Base-by-base conservation (phyloP, 2,888 invertebrate genomes). In the Peribatodes rhomboidaria region DNA sequence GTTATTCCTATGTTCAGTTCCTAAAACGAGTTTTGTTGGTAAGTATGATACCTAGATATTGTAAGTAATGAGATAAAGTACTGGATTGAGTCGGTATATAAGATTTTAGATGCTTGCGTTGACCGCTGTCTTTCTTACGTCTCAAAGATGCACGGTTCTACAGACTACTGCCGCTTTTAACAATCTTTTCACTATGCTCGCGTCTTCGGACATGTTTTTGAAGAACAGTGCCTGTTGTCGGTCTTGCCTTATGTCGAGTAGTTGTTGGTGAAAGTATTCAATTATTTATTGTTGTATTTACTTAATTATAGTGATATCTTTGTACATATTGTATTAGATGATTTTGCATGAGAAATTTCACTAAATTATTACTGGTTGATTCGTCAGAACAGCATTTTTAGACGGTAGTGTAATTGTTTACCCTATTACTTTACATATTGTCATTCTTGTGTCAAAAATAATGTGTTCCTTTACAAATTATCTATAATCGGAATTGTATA, bases 381-480 rank as follows among this genome's bases (percentile, higher is more conserved):
- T 35, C 4, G 8, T 52, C 18, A 8, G 9, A 31, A 7, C 33
- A 49, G 33, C 50, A 35, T 52, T 37, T n/a, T 35, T 52, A 37
- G 14, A 49, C 16, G n/a, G 22, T 54, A 54, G 22, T 22, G 39
- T 22, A 37, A 37, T 16, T 42, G 8, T 42, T 42, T 55, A 18
- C 35, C 35, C 8, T 50, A 20, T 50, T 50, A 18, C 7, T 54
- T 54, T 42, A 42, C 37, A 1, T 27, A 67, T 44, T 60, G 39
- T 52, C 44, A 74, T 52, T 57, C 56, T 73, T 74, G 74, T 81
- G 76, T 81, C 78, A 74, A 76, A 71, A 68, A 67, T 55, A 70
- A 75, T 76, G 78, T 81, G 76, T 81, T 78, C 77, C 68, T 70
- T 74, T 75, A 69, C 39, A 56, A 56, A 44, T 56, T 60, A n/a